Evolutionary conservation across 1,140 invertebrate genomes (phyloP).

Genomic region (Pectinophora gossypiella): DNA sequence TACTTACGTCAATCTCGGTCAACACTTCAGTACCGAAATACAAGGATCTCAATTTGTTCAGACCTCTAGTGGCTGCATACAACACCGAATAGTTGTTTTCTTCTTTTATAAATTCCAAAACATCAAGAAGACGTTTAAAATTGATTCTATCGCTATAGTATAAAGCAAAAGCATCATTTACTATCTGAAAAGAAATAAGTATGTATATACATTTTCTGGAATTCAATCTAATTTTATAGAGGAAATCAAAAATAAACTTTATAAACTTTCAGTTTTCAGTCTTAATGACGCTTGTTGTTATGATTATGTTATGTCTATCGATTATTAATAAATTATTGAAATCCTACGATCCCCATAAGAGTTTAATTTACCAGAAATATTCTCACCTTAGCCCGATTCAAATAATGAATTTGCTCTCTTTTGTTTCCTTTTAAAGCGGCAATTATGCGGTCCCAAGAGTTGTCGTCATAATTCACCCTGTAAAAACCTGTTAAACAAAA

Average conservation of each 20-base stretch:
- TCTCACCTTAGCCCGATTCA: constrained; percentile 87
- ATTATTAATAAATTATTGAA: too few species aligned
- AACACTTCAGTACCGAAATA: constrained; percentile 31
- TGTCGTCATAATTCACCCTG: constrained; percentile 85
- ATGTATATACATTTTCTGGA: too few species aligned
- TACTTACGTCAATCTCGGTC: constrained; percentile 41
- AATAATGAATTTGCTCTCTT: constrained; percentile 76
- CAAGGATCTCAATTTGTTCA: constrained; percentile 66
- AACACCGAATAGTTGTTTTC: constrained; percentile 81
- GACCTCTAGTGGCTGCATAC: constrained; percentile 75
- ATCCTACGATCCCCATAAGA: too few species aligned
- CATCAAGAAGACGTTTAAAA: constrained; percentile 72
- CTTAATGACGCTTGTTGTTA: too few species aligned
- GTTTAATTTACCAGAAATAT: too few species aligned
- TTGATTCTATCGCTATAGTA: constrained; percentile 62
- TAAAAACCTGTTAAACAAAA: constrained; percentile 79
- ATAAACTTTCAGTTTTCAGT: too few species aligned
- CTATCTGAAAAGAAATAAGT: constrained; percentile 72
- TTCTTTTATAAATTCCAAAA: constrained; percentile 76
- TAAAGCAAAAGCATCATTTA: constrained; percentile 86
- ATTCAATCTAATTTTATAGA: too few species aligned
- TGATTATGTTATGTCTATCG: too few species aligned
- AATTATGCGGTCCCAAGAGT: constrained; percentile 78
- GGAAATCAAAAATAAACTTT: too few species aligned
- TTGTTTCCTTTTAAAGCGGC: constrained; percentile 70